A percentile compares a stretch with the other conserved stretches of the same genome.
Evolutionary conservation across 2,888 invertebrate genomes (phyloP).

Genomic region (Pandemis heparana): DNA sequence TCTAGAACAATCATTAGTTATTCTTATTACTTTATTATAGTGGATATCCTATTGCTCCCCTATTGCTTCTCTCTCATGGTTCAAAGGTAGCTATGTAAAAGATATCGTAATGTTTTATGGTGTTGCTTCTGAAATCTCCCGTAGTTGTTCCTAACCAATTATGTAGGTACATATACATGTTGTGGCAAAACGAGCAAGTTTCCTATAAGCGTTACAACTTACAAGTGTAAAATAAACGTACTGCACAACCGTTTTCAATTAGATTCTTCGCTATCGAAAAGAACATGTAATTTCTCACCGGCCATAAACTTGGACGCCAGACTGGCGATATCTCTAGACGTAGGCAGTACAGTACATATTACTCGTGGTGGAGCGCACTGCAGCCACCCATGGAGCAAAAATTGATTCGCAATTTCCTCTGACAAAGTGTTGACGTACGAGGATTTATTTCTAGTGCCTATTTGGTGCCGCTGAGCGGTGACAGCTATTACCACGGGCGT

Average conservation of each 20-base stretch:
- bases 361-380: neutral
- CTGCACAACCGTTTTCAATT: slow-evolving; percentile 21
- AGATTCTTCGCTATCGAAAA: slow-evolving; percentile 14
- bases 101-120: too few relatives aligned
- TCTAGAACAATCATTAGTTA: neutral
- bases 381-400: slow-evolving; percentile 46
- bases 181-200: neutral
- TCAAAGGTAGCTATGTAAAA: neutral
- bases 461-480: slow-evolving; percentile 43
- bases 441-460: slow-evolving; percentile 43
- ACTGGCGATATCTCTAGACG: slow-evolving; percentile 4
- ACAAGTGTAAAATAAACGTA: slow-evolving; percentile 1
- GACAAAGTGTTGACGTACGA: slow-evolving; percentile 45
- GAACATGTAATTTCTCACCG: slow-evolving; percentile 20
- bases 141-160: neutral
- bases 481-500: slow-evolving; percentile 42
- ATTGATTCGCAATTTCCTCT: slow-evolving; percentile 47
- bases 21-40: neutral
- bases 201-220: neutral
- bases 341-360: slow-evolving; percentile 18
- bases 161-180: neutral
- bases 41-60: too few relatives aligned
- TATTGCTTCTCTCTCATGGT: neutral
- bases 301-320: slow-evolving; percentile 8
- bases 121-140: too few relatives aligned